phyloP scores from a whole-genome alignment of 2,797 vertebrate species.

The Setipinna tenuifilis region DNA sequence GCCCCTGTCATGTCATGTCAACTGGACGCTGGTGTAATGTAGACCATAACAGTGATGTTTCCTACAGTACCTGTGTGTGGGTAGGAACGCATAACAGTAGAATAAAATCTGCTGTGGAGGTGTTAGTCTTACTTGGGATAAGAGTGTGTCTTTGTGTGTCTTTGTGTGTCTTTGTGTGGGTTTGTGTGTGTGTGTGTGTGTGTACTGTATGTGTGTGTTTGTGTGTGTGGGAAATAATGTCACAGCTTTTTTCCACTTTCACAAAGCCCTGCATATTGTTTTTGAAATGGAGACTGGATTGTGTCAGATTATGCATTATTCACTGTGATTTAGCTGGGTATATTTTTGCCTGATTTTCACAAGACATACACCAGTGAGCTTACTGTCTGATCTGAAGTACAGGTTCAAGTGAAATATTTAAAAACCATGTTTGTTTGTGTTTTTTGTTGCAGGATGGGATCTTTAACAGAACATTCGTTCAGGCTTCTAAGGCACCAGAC shows the following conservation, averaged over 20 bases:
- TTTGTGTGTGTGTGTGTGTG: neutral
- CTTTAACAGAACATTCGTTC: constrained; percentile 69
- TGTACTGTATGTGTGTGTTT: neutral
- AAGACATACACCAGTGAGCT: neutral
- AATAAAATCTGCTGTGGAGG: too few relatives aligned
- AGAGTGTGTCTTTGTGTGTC: too few relatives aligned
- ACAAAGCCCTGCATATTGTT: too few relatives aligned
- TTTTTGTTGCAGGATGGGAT: constrained; percentile 81
- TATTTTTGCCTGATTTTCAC: neutral
- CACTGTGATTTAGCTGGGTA: neutral
- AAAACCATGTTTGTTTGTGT: neutral
- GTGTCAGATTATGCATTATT: neutral
- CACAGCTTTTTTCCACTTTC: too few relatives aligned
- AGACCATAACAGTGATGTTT: too few relatives aligned
- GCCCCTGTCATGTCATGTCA: too few relatives aligned
- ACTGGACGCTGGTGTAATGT: too few relatives aligned
- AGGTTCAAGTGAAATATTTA: neutral
- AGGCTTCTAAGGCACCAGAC: constrained; percentile 52
- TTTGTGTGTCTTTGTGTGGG: neutral
- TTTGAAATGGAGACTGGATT: neutral
- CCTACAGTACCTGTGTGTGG: too few relatives aligned
- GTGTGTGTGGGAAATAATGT: neutral
- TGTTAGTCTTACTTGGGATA: too few relatives aligned
- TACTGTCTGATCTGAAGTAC: too few relatives aligned
- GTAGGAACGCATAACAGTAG: too few relatives aligned